Conservation (phyloP, 2,888 invertebrate genomes). For the Chironomus tentans region DNA sequence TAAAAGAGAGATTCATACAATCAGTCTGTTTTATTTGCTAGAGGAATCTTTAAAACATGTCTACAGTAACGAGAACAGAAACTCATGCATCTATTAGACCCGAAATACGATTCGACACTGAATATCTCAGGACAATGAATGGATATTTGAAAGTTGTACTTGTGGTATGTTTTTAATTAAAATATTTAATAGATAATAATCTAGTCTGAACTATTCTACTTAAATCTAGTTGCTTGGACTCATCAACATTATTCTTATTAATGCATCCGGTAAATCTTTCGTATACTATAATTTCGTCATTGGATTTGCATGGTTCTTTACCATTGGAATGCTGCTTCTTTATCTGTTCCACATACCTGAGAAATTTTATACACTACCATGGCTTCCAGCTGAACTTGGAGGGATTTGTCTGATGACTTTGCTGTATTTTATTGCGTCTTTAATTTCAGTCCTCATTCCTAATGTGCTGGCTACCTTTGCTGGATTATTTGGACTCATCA, state of each 20-base stretch:
- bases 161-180: not conserved
- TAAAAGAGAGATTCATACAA: too few species aligned
- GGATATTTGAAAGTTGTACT: not conserved
- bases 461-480: not conserved
- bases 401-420: not conserved
- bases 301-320: not conserved
- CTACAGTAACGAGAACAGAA: constrained; percentile 4
- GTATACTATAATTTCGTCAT: not conserved
- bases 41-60: not conserved
- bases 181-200: too few species aligned
- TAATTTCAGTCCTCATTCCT: not conserved
- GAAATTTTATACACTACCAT: constrained; percentile 23
- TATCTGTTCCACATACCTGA: constrained; percentile 24
- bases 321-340: not conserved
- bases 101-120: constrained; percentile 15
- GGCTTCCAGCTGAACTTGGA: constrained; percentile 18
- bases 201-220: too few species aligned
- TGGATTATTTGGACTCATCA: constrained; percentile 13
- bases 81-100: constrained; percentile 10
- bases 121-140: not conserved
- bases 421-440: constrained; percentile 13
- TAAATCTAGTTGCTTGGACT: not conserved
- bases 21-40: not conserved
- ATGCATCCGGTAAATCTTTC: not conserved
- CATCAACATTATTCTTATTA: not conserved